A percentile compares a stretch with the other conserved stretches of the same genome.
These are phyloP conservation scores for Tortricodes alternella DNA, from an alignment of 2,888 invertebrate genomes.

Conservation along the genomic window DNA sequence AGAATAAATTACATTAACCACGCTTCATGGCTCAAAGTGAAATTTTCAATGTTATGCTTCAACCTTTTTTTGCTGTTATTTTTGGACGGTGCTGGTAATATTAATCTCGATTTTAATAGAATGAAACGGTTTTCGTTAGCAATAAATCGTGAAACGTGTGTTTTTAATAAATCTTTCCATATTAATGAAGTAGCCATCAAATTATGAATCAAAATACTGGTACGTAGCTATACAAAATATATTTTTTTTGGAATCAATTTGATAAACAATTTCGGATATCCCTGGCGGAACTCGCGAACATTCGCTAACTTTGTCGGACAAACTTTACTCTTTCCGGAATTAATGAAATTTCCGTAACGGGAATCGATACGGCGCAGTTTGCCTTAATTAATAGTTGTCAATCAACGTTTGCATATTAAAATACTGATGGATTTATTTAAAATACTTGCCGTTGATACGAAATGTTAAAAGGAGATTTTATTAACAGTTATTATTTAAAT, in stretches of 20 bases:
- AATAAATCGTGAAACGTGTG: too few relatives aligned
- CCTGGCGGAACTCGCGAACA: constrained; percentile 11
- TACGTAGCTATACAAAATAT: constrained; percentile 6
- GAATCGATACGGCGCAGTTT: constrained; percentile 18
- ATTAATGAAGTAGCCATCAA: constrained; percentile 12
- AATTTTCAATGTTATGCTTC: constrained; percentile 39
- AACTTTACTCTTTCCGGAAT: constrained; percentile 51
- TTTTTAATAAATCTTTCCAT: too few relatives aligned
- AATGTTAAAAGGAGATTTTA: too few relatives aligned
- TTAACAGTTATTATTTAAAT: too few relatives aligned
- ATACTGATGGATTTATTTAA: too few relatives aligned
- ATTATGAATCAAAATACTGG: too few relatives aligned
- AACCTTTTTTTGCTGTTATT: constrained; percentile 39
- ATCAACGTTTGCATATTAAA: constrained; percentile 13
- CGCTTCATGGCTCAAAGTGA: constrained; percentile 39
- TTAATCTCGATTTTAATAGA: constrained; percentile 22
- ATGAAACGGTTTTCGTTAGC: constrained; percentile 12
- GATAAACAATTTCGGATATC: constrained; percentile 46
- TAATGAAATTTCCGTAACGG: constrained; percentile 54
- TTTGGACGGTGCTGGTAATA: constrained; percentile 30
- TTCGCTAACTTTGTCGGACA: constrained; percentile 42
- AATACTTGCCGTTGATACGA: too few relatives aligned
- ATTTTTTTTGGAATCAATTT: constrained; percentile 37
- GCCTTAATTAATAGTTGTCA: constrained; percentile 31
- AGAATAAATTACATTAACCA: constrained; percentile 43